Conservation (phyloP, 2,888 invertebrate species). For the Drosophila sordidapex region DNA sequence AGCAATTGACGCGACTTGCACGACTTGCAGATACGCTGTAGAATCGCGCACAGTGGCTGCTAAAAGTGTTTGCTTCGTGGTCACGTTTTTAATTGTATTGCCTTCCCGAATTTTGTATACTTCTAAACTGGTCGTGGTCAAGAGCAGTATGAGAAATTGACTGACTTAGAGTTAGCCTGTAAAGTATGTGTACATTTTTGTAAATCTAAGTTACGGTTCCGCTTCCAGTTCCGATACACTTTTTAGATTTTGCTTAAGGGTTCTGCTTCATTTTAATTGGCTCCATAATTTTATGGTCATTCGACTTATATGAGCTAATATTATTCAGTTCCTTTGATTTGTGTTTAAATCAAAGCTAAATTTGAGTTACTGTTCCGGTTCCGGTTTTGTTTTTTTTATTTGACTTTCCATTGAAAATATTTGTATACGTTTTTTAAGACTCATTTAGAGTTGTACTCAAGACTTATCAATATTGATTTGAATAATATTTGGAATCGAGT, state of each 20-base stretch:
- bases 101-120: neutral
- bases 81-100: neutral
- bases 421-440: neutral
- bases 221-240: neutral
- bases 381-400: neutral
- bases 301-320: rapidly evolving
- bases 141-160: rapidly evolving
- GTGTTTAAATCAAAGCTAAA: rapidly evolving
- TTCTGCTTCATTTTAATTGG: neutral
- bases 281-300: neutral
- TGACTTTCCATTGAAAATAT: neutral
- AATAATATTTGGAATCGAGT: neutral
- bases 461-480: neutral
- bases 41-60: neutral
- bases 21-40: conserved; percentile 22
- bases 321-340: neutral
- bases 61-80: neutral
- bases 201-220: neutral
- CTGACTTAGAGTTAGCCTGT: neutral
- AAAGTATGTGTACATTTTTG: neutral
- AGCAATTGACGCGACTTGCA: neutral
- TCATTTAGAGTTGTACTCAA: neutral
- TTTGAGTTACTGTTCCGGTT: neutral
- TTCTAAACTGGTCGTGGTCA: neutral
- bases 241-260: rapidly evolving